These are phyloP conservation scores for Coracopsis vasa DNA, from an alignment of 2,113 vertebrate species.

Conservation along the genomic window DNA sequence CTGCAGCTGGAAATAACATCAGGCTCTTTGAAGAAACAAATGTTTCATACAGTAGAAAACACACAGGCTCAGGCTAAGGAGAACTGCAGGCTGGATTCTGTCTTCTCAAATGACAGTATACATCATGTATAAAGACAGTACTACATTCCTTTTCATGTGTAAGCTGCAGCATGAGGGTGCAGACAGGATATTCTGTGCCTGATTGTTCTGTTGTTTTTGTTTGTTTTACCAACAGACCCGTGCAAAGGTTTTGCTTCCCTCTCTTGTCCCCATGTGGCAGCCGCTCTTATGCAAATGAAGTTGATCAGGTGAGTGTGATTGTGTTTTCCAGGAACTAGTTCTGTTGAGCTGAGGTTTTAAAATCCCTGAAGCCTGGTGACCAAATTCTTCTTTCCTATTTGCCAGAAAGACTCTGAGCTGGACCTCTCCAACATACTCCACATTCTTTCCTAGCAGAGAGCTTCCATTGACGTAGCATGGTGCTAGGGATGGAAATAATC, in stretches of 20 bases:
- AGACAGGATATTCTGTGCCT: not conserved
- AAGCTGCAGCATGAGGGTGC: not conserved
- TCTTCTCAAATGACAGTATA: not conserved
- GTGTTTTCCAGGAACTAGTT: not conserved
- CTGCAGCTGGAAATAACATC: slow-evolving; percentile 12
- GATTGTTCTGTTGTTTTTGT: not conserved
- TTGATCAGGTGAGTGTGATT: slow-evolving; percentile 68
- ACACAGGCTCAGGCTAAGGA: not conserved
- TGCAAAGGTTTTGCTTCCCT: slow-evolving; percentile 25
- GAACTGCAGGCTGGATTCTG: not conserved
- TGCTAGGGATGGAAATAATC: slow-evolving; percentile 46
- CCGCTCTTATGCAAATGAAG: slow-evolving; percentile 62
- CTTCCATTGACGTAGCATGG: not conserved
- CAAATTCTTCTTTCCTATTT: not conserved
- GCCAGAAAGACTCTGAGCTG: not conserved
- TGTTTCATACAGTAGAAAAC: not conserved
- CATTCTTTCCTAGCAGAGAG: slow-evolving; percentile 7
- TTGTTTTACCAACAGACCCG: slow-evolving; percentile 30
- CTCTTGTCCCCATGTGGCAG: not conserved
- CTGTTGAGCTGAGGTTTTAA: slow-evolving; percentile 1
- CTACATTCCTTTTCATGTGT: not conserved
- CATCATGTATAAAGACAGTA: not conserved
- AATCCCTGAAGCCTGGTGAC: not conserved
- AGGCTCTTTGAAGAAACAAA: not conserved
- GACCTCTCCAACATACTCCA: not conserved